These are phyloP conservation scores for Alviniconcha marisindica DNA, from an alignment of 1,140 invertebrate genomes.

Conservation along the genomic window DNA sequence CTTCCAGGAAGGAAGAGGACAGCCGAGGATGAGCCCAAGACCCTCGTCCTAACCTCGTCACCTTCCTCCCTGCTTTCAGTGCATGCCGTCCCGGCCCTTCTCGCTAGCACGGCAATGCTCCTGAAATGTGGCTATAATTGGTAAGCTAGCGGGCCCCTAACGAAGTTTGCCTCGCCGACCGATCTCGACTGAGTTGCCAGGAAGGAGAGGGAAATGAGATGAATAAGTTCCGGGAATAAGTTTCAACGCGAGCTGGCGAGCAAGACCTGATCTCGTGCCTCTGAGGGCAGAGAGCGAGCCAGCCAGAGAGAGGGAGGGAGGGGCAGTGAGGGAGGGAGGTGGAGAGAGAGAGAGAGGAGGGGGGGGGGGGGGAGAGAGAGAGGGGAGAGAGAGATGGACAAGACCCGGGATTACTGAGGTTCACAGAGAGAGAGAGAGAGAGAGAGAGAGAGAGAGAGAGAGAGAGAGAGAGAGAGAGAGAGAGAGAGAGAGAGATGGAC, in stretches of 20 bases:
- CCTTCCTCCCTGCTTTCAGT: too few relatives aligned
- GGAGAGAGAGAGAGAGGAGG: not conserved
- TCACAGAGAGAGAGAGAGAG: not conserved
- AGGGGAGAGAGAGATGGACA: not conserved
- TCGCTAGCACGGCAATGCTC: too few relatives aligned
- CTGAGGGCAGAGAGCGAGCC: not conserved
- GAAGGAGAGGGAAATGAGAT: conserved; percentile 19
- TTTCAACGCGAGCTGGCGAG: not conserved
- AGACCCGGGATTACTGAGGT: not conserved
- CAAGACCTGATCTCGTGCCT: too few relatives aligned
- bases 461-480: not conserved
- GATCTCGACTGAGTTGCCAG: not conserved
- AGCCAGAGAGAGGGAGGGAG: not conserved
- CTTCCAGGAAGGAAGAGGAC: too few relatives aligned
- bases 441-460: not conserved
- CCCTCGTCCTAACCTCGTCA: too few relatives aligned
- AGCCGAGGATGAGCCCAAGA: too few relatives aligned
- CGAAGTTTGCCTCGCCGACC: not conserved
- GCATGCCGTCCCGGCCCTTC: too few relatives aligned
- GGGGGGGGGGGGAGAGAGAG: not conserved
- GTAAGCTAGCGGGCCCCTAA: not conserved
- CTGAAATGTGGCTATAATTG: too few relatives aligned
- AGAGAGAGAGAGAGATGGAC: not conserved
- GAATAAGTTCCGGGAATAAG: not conserved
- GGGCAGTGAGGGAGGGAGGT: not conserved